phyloP scores from a whole-genome alignment of 2,113 vertebrate genomes.

The Peromyscus californicus region DNA sequence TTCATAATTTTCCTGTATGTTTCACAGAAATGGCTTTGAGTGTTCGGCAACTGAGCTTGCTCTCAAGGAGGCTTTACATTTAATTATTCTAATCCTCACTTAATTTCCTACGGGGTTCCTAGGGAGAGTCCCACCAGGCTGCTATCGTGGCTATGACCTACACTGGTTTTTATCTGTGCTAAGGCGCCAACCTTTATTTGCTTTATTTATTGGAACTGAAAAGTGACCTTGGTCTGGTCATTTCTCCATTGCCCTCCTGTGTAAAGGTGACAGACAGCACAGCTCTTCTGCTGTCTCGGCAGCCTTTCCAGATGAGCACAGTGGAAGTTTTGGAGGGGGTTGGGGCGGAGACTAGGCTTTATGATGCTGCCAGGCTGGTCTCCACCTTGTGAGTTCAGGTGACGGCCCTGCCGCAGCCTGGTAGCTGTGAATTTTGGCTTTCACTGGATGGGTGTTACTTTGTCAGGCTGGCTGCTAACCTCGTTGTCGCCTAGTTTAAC shows the following conservation, averaged over 20 bases:
- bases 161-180: conserved; percentile 72
- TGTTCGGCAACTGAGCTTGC: conserved; percentile 65
- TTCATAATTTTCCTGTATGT: conserved; percentile 54
- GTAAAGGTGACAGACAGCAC: conserved; percentile 21
- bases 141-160: conserved; percentile 74
- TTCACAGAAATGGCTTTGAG: conserved; percentile 64
- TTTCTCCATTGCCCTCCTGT: conserved; percentile 62
- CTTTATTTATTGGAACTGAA: conserved; percentile 53
- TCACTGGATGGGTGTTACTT: conserved; percentile 42
- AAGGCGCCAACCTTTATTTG: not conserved
- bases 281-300: conserved; percentile 34
- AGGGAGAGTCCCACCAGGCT: conserved; percentile 65
- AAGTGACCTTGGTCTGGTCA: conserved; percentile 72
- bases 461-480: not conserved
- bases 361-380: not conserved
- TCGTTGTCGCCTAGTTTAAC: not conserved
- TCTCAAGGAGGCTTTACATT: conserved; percentile 76
- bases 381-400: not conserved
- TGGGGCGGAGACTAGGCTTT: not conserved
- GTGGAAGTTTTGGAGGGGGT: not conserved
- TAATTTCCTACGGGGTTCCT: conserved; percentile 76
- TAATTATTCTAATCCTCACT: conserved; percentile 73
- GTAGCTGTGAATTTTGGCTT: conserved; percentile 26
- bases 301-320: conserved; percentile 18
- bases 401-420: not conserved